Percentiles rank a stretch among this genome's conserved stretches.
Evolutionary conservation across 2,888 invertebrate genomes (phyloP).

Genomic region (Serripes groenlandicus): DNA sequence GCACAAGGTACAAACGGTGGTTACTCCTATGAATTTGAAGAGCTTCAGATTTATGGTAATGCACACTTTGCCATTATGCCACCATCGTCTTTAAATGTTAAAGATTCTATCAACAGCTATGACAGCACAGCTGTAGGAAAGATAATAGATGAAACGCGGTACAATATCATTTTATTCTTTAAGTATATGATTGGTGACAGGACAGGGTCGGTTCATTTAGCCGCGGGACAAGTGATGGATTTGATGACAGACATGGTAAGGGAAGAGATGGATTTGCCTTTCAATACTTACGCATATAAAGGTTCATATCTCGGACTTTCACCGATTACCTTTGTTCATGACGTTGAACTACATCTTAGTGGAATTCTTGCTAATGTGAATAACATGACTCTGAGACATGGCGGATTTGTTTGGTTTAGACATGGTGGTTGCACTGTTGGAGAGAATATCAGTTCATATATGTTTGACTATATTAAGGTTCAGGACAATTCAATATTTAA

Average conservation of each 20-base stretch:
- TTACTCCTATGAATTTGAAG: constrained; percentile 74
- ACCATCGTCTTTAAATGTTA: constrained; percentile 55
- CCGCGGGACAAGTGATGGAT: constrained; percentile 71
- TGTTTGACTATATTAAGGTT: constrained; percentile 72
- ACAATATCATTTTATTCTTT: constrained; percentile 75
- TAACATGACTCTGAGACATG: constrained; percentile 77
- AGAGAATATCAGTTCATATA: constrained; percentile 68
- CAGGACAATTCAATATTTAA: constrained; percentile 76
- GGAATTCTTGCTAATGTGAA: constrained; percentile 75
- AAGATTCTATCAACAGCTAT: constrained; percentile 46
- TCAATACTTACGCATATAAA: constrained; percentile 75
- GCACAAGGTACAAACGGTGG: constrained; percentile 58
- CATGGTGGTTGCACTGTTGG: constrained; percentile 74
- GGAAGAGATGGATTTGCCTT: constrained; percentile 78
- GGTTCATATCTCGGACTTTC: constrained; percentile 77
- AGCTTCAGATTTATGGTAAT: constrained; percentile 80
- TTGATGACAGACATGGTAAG: constrained; percentile 68
- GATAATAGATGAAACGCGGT: constrained; percentile 35
- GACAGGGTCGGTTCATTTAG: constrained; percentile 77
- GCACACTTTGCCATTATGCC: constrained; percentile 77
- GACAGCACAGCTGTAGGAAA: constrained; percentile 47
- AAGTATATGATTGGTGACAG: constrained; percentile 82
- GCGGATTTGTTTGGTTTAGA: constrained; percentile 78
- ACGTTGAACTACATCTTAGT: constrained; percentile 76
- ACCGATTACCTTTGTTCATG: constrained; percentile 77